Evolutionary conservation across 2,113 vertebrate genomes (phyloP).

Genomic region (Ovis canadensis): DNA sequence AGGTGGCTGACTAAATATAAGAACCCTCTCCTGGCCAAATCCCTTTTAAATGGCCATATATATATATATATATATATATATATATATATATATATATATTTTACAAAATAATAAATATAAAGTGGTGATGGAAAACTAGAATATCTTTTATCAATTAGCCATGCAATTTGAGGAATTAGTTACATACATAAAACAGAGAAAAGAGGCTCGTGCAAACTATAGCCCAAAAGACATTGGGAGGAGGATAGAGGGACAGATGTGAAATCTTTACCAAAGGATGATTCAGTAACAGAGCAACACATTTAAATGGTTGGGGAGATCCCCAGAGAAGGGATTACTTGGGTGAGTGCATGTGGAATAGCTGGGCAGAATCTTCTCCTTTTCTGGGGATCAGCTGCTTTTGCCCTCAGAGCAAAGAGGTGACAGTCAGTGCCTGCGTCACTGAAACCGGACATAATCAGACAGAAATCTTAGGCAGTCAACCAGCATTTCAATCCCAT

Average conservation of each 20-base stretch:
- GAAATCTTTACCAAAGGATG: background rate
- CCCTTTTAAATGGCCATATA: background rate
- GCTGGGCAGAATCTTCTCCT: background rate
- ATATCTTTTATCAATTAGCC: background rate
- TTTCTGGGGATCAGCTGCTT: background rate
- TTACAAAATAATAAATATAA: background rate
- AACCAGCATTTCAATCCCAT: background rate
- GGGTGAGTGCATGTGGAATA: background rate
- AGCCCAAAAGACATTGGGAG: background rate
- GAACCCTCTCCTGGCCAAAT: background rate
- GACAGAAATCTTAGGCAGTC: background rate
- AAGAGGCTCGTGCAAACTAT: background rate
- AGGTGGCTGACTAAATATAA: background rate
- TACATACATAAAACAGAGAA: background rate
- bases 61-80: too few species aligned
- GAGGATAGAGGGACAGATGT: background rate
- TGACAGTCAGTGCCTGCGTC: background rate
- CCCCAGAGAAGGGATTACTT: background rate
- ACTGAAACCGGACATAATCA: constrained; percentile 5
- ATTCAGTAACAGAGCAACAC: background rate
- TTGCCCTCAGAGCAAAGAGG: background rate
- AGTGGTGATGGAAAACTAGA: background rate
- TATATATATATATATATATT: background rate
- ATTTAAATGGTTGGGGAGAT: background rate
- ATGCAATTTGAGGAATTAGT: background rate